A percentile compares a stretch with the other conserved stretches of the same genome.
These are phyloP conservation scores for Apoda limacodes DNA, from an alignment of 2,888 invertebrate species.

Conservation along the genomic window DNA sequence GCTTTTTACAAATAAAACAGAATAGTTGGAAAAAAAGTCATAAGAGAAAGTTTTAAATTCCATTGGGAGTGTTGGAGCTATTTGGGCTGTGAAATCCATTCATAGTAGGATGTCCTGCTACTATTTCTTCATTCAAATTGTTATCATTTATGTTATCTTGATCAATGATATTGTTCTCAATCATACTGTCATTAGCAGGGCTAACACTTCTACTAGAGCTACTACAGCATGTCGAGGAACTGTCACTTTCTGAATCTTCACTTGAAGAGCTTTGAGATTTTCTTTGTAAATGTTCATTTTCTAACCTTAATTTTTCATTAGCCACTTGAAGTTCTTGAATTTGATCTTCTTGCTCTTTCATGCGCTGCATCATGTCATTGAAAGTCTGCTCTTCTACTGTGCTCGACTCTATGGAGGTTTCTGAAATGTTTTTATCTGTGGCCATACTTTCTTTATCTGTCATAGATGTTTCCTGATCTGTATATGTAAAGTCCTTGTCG, in stretches of 20 bases:
- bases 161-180: too few species aligned
- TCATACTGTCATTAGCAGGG: too few species aligned
- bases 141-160: too few species aligned
- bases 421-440: slow-evolving; percentile 48
- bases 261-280: slow-evolving; percentile 48
- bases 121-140: too few species aligned
- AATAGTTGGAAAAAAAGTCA: too few species aligned
- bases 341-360: slow-evolving; percentile 71
- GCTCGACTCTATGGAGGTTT: slow-evolving; percentile 42
- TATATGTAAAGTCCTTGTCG: slow-evolving; percentile 31
- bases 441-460: slow-evolving; percentile 45
- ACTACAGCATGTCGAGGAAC: slow-evolving; percentile 62
- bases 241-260: slow-evolving; percentile 73
- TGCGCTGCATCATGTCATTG: slow-evolving; percentile 40
- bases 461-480: slow-evolving; percentile 30
- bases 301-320: slow-evolving; percentile 72
- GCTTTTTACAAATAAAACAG: too few species aligned
- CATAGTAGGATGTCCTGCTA: too few species aligned
- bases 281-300: slow-evolving; percentile 71
- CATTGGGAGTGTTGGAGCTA: too few species aligned
- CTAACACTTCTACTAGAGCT: too few species aligned
- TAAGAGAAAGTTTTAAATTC: too few species aligned
- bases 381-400: slow-evolving; percentile 38
- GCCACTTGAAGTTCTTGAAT: slow-evolving; percentile 71
- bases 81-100: too few species aligned